Evolutionary conservation across 2,113 vertebrate species (phyloP).

Genomic region (Engraulis encrasicolus): DNA sequence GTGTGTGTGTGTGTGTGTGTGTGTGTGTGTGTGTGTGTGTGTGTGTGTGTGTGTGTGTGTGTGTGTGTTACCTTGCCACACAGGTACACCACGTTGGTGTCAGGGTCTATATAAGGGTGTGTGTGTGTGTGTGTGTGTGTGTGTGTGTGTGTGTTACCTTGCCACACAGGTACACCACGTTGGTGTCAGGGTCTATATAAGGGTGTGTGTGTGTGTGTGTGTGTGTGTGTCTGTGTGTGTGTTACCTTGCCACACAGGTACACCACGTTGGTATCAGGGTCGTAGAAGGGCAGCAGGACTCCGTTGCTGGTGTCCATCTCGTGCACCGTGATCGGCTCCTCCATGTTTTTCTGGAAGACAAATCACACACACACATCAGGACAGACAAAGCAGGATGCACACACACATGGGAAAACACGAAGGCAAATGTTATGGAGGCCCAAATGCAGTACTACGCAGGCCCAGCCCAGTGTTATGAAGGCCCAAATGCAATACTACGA

Average conservation of each 20-base stretch:
- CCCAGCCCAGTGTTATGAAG: too few relatives aligned
- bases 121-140: not conserved
- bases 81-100: conserved; percentile 93
- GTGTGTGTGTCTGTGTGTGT: too few relatives aligned
- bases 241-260: too few relatives aligned
- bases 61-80: conserved; percentile 88
- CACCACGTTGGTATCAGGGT: conserved; percentile 92
- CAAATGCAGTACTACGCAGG: too few relatives aligned
- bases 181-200: too few relatives aligned
- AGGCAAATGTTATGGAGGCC: too few relatives aligned
- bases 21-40: conserved; percentile 51
- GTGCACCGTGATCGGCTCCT: conserved; percentile 93
- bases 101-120: too few relatives aligned
- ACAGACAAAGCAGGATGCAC: not conserved
- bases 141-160: conserved; percentile 77
- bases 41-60: not conserved
- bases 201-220: too few relatives aligned
- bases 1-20: not conserved
- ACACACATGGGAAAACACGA: too few relatives aligned
- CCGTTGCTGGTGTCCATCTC: conserved; percentile 98
- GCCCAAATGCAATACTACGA: too few relatives aligned
- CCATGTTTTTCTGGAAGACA: conserved; percentile 86
- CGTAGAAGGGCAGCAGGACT: conserved; percentile 93
- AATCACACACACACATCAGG: not conserved
- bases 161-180: conserved; percentile 95